Evolutionary conservation across 2,113 vertebrate genomes (phyloP).

Genomic region (Ellobius talpinus): DNA sequence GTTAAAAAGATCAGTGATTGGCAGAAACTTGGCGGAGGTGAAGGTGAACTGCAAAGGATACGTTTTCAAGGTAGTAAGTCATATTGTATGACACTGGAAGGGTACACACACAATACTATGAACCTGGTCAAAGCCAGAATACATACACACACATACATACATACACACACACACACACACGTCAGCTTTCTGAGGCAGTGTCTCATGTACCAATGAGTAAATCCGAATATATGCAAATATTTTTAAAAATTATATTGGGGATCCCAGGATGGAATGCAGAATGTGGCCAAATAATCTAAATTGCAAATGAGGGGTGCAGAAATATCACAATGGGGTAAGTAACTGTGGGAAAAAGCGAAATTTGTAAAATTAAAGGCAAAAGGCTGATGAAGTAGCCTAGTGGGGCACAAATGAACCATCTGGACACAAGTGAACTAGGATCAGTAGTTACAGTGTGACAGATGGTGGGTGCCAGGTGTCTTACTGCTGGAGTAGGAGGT

Average conservation of each 20-base stretch:
- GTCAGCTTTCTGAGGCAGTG: background rate
- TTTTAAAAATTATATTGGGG: background rate
- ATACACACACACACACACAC: too few relatives aligned
- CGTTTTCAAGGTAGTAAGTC: background rate
- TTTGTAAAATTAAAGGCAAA: background rate
- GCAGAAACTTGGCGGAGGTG: background rate
- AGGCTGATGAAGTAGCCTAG: background rate
- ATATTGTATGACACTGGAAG: conserved; percentile 7
- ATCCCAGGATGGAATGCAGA: background rate
- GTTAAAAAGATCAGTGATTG: background rate
- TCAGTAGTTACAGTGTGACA: background rate
- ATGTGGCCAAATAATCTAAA: background rate
- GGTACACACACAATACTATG: background rate
- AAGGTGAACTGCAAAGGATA: background rate
- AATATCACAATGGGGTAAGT: background rate
- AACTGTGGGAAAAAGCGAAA: background rate
- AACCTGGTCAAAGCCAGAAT: conserved; percentile 6
- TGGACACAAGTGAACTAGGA: background rate
- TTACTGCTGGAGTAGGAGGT: background rate
- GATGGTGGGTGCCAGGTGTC: too few relatives aligned
- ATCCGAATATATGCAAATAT: background rate
- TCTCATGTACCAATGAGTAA: background rate
- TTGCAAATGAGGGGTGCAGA: background rate
- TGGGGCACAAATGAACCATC: background rate
- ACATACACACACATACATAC: too few relatives aligned